phyloP scores from a whole-genome alignment of 1,140 invertebrate genomes.

The Belonocnema kinseyi region DNA sequence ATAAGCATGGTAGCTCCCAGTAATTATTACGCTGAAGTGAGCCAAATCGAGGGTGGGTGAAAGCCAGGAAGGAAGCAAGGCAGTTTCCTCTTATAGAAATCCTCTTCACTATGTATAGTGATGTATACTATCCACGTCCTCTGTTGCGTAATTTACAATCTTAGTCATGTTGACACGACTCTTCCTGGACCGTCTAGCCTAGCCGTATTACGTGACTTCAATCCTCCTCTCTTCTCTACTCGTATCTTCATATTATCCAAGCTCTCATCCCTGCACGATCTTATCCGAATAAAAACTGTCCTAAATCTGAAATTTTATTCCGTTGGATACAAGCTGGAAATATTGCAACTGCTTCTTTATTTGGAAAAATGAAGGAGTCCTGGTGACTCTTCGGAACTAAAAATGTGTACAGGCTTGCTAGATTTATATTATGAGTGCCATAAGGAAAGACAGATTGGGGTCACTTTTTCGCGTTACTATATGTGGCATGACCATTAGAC shows the following conservation, averaged over 20 bases:
- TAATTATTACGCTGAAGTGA: constrained; percentile 16
- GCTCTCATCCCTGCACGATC: no score
- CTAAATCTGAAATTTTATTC: not conserved
- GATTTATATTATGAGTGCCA: not conserved
- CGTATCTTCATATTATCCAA: no score
- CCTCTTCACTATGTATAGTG: not conserved
- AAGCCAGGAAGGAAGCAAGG: constrained; percentile 18
- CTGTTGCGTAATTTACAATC: not conserved
- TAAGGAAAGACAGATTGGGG: constrained; percentile 14
- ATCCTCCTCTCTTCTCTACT: no score
- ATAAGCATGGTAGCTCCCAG: not conserved
- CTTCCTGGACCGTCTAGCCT: no score
- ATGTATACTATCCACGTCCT: not conserved
- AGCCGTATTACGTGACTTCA: no score
- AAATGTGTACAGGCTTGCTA: no score
- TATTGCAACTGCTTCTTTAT: constrained; percentile 1
- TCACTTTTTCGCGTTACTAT: not conserved
- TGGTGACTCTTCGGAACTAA: not conserved
- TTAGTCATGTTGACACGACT: no score
- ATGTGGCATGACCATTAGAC: not conserved
- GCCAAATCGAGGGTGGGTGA: constrained; percentile 4
- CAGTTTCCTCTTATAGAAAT: not conserved
- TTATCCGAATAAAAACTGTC: no score
- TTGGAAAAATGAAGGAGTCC: constrained; percentile 17
- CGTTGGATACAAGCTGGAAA: not conserved